Evolutionary conservation across 2,888 invertebrate species (phyloP).

Genomic region (Cheilosia variabilis): DNA sequence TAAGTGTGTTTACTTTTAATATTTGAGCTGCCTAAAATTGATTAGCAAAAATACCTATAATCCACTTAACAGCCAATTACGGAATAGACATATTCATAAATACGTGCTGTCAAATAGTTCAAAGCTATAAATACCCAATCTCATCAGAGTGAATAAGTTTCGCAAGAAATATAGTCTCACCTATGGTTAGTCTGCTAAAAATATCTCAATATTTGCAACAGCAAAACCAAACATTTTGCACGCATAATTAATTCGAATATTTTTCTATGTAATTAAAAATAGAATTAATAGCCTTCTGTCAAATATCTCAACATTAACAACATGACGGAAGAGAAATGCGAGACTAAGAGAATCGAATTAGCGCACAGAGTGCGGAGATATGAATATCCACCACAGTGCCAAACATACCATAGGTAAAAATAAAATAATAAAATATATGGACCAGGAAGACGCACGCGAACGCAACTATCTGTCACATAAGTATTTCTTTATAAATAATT

Average conservation of each 20-base stretch:
- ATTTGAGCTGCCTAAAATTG: too few species aligned
- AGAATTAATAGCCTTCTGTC: conserved; percentile 73
- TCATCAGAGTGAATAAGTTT: not conserved
- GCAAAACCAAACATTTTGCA: conserved; percentile 36
- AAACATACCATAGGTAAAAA: conserved; percentile 15
- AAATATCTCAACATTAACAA: conserved; percentile 71
- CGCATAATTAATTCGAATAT: conserved; percentile 58
- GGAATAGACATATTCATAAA: too few species aligned
- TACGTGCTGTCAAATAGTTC: too few species aligned
- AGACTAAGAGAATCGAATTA: conserved; percentile 51
- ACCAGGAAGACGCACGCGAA: conserved; percentile 64
- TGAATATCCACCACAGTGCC: not conserved
- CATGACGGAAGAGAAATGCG: conserved; percentile 70
- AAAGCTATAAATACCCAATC: too few species aligned
- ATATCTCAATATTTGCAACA: conserved; percentile 47
- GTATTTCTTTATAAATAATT: conserved; percentile 13
- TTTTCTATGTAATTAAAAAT: conserved; percentile 55
- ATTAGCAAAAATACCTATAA: too few species aligned
- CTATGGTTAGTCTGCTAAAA: not conserved
- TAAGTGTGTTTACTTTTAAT: too few species aligned
- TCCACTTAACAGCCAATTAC: too few species aligned
- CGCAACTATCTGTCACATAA: conserved; percentile 60
- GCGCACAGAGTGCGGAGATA: conserved; percentile 23
- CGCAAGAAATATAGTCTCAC: not conserved
- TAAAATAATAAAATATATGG: conserved; percentile 1